These are phyloP conservation scores for Lasioglossum oenotherae DNA, from an alignment of 2,888 invertebrate genomes.

Conservation along the genomic window DNA sequence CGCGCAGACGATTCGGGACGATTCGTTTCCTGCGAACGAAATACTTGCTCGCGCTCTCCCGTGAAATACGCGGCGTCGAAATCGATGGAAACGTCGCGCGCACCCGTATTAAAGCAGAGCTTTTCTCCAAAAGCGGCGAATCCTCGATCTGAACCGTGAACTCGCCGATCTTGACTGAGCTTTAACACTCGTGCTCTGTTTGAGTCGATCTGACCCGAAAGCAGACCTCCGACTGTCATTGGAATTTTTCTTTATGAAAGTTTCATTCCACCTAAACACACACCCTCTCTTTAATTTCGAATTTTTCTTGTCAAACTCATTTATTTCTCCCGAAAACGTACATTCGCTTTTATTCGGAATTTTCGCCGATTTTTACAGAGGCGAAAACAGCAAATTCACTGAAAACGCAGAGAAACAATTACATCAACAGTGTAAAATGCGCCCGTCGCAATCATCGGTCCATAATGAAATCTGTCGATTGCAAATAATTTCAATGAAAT, in stretches of 20 bases:
- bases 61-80: constrained; percentile 74
- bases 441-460: not conserved
- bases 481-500: not conserved
- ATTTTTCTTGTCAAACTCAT: not conserved
- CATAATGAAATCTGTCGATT: not conserved
- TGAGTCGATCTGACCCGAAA: not conserved
- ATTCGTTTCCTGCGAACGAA: constrained; percentile 68
- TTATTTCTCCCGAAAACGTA: not conserved
- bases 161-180: constrained; percentile 25
- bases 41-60: constrained; percentile 52
- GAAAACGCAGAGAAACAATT: not conserved
- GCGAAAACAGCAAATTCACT: not conserved
- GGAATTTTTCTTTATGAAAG: not conserved
- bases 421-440: not conserved
- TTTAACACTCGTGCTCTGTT: constrained; percentile 31
- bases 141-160: constrained; percentile 24
- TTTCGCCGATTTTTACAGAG: not conserved
- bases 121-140: constrained; percentile 59
- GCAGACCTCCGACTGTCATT: not conserved
- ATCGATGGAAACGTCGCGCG: constrained; percentile 81
- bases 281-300: not conserved
- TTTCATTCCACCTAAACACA: not conserved
- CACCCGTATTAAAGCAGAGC: constrained; percentile 76
- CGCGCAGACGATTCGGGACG: constrained; percentile 51
- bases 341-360: not conserved